These are phyloP conservation scores for Ischnus inquisitorius DNA, from an alignment of 2,888 invertebrate species.

Conservation along the genomic window DNA sequence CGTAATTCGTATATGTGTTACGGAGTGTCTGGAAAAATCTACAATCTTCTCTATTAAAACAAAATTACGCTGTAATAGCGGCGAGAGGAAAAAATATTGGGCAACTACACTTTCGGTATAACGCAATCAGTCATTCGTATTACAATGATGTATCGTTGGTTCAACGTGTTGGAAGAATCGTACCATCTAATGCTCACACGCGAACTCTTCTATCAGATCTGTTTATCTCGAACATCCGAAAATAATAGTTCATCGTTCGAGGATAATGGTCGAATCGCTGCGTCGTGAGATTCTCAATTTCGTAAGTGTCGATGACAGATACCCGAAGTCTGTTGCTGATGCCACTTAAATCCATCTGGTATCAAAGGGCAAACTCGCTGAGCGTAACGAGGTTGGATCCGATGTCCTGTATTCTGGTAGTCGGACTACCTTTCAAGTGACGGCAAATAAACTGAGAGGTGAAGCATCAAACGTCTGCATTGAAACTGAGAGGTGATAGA, in stretches of 20 bases:
- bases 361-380: constrained; percentile 58
- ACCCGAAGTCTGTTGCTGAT: constrained; percentile 44
- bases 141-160: background rate
- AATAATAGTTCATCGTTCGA: background rate
- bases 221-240: background rate
- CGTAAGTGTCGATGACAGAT: constrained; percentile 2
- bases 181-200: background rate
- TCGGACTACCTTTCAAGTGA: constrained; percentile 43
- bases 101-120: background rate
- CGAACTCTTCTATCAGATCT: background rate
- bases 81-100: background rate
- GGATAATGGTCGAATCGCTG: background rate
- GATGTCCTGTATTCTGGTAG: constrained; percentile 16
- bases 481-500: constrained; percentile 23
- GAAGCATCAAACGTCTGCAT: constrained; percentile 7
- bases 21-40: background rate
- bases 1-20: background rate
- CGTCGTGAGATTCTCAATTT: background rate
- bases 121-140: background rate
- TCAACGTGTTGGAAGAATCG: background rate
- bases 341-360: constrained; percentile 51
- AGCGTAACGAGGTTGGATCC: constrained; percentile 18
- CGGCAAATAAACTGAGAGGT: constrained; percentile 41
- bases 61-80: constrained; percentile 5
- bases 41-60: background rate